These are phyloP conservation scores for Proisotoma minuta DNA, from an alignment of 2,888 invertebrate species.

Conservation along the genomic window DNA sequence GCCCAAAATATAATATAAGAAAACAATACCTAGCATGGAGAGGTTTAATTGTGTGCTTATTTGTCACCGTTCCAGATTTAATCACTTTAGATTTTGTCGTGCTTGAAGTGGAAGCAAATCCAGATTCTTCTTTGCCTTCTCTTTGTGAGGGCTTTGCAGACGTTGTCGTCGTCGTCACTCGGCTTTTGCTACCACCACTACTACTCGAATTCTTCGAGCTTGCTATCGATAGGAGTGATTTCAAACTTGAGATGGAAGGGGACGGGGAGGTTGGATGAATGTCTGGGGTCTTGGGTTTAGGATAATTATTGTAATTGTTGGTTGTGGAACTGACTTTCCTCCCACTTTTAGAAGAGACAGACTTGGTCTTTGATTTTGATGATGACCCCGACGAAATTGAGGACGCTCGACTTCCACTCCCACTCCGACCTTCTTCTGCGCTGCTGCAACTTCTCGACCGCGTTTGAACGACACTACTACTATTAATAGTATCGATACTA, in stretches of 20 bases:
- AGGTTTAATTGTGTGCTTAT: slow-evolving; percentile 6
- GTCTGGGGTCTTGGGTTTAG: no score
- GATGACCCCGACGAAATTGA: background rate
- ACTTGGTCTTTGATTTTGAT: no score
- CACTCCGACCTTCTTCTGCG: no score
- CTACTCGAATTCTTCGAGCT: background rate
- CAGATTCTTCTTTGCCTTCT: background rate
- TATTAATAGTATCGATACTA: background rate
- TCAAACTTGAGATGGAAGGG: background rate
- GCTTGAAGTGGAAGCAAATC: background rate
- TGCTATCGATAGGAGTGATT: background rate
- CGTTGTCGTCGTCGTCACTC: background rate
- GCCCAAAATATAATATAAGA: no score
- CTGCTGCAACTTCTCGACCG: background rate
- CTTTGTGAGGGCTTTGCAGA: background rate
- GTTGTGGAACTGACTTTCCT: background rate
- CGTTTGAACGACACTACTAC: background rate
- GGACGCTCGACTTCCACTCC: background rate
- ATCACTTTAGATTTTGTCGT: slow-evolving; percentile 8
- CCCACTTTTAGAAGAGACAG: background rate
- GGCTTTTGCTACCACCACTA: background rate
- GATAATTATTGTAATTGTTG: no score
- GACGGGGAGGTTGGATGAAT: no score
- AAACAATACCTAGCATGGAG: no score
- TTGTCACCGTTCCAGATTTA: slow-evolving; percentile 12